Evolutionary conservation across 2,888 invertebrate genomes (phyloP), one percentile per base, ranked within the genome.

Genomic region (Ophioninae sp.): DNA sequence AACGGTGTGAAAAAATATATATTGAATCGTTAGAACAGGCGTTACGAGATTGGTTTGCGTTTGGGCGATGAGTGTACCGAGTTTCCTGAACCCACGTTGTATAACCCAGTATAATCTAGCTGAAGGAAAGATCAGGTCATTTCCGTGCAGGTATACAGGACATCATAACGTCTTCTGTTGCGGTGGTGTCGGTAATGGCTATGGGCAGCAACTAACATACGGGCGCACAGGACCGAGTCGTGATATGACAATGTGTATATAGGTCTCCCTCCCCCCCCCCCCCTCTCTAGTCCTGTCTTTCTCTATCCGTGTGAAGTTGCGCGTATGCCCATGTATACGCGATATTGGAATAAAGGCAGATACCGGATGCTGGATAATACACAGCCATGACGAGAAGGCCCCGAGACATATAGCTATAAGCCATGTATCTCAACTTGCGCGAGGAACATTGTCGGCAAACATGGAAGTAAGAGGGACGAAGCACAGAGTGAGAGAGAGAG

Each of bases 341-440:
- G 61, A 58, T 78, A 69, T 69, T 63, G 41, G n/a, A 63, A 30
- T 56, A 71, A 78, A 78, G 75, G 61, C 56, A 76, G 72, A 72
- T 80, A 83, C 79, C 83, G 83, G 79, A 83, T 83, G 79, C 63
- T 7, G 72, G 72, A 83, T 83, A 80, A 79, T 20, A 59, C 76
- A 83, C 83, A 75, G 75, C 51, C 20, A 61, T 65, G 78, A 72
- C 75, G 79, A 67, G 69, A n/a, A 68, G 44, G 76, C 63, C 72
- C 67, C 72, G 41, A 61, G 79, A 71, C 83, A 61, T 30, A 51
- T 65, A 56, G 8, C 56, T 65, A 64, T 65, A 75, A 63, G 76
- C 61, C 71, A 68, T 81, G 61, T 78, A 74, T 71, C 69, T 61
- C 72, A 41, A 64, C 58, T 41, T 22, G 72, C 37, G 30, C 58